phyloP scores from a whole-genome alignment of 1,140 invertebrate species.

The Eciton burchellii region DNA sequence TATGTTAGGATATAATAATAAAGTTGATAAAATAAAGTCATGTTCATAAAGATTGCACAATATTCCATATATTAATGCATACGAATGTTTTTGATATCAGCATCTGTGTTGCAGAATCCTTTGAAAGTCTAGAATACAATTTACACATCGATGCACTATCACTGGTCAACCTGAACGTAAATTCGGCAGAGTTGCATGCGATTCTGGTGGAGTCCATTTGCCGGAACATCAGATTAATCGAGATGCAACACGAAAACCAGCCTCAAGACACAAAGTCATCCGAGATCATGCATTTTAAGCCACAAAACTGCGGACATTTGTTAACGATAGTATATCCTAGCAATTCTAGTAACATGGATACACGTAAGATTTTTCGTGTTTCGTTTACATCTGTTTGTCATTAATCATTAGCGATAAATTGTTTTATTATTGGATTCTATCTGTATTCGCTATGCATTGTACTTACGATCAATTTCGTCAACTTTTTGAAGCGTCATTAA shows the following conservation, averaged over 20 bases:
- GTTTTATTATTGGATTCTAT: slow-evolving; percentile 56
- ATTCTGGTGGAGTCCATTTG: slow-evolving; percentile 91
- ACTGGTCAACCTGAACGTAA: slow-evolving; percentile 88
- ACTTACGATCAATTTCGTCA: too few species aligned
- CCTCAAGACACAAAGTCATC: slow-evolving; percentile 79
- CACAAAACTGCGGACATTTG: slow-evolving; percentile 90
- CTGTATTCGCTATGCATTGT: slow-evolving; percentile 15
- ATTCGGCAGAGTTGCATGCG: slow-evolving; percentile 88
- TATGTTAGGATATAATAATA: slow-evolving; percentile 36
- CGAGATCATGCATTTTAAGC: slow-evolving; percentile 83
- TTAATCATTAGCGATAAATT: slow-evolving; percentile 59
- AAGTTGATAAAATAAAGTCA: too few species aligned
- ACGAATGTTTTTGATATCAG: slow-evolving; percentile 57
- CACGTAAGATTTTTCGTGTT: slow-evolving; percentile 85
- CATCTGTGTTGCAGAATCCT: slow-evolving; percentile 81
- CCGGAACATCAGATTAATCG: slow-evolving; percentile 88
- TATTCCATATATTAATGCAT: slow-evolving; percentile 24
- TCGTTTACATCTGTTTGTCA: slow-evolving; percentile 31
- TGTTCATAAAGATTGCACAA: background rate
- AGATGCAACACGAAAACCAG: slow-evolving; percentile 87
- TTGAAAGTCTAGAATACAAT: slow-evolving; percentile 85
- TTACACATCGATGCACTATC: slow-evolving; percentile 90
- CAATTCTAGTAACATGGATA: slow-evolving; percentile 87
- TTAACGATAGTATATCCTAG: slow-evolving; percentile 90
- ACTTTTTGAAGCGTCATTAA: background rate